Percentiles rank a stretch among this genome's conserved stretches.
phyloP scores from a whole-genome alignment of 1,140 invertebrate species.

The Antheraea pernyi region DNA sequence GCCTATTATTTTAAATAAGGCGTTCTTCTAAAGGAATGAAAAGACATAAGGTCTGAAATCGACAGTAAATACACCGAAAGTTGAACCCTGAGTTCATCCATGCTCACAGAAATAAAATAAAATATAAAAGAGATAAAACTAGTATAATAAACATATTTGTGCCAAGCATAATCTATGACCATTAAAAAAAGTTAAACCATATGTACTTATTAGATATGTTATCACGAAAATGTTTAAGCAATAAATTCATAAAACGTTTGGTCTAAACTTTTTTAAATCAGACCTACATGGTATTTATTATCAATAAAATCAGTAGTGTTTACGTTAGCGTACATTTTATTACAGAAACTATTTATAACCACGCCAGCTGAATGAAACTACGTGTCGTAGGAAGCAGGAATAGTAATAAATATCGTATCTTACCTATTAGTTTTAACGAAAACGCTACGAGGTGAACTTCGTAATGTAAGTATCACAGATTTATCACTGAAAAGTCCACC shows the following conservation, averaged over 20 bases:
- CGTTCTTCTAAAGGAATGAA: no score
- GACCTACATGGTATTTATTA: constrained; percentile 3
- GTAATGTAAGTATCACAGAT: constrained; percentile 26
- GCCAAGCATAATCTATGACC: background rate
- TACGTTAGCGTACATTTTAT: constrained; percentile 13
- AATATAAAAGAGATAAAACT: background rate
- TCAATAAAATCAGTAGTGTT: background rate
- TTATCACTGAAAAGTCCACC: constrained; percentile 61
- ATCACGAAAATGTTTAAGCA: constrained; percentile 1
- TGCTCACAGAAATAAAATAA: no score
- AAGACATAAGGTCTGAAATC: no score
- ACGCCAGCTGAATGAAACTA: constrained; percentile 39
- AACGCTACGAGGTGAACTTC: constrained; percentile 25
- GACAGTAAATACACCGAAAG: no score
- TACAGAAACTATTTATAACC: constrained; percentile 55
- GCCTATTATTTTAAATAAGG: no score
- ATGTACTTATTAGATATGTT: background rate
- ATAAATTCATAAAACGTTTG: background rate
- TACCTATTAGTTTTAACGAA: constrained; percentile 40
- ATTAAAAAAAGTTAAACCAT: background rate
- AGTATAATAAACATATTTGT: background rate
- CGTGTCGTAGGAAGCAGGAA: constrained; percentile 28
- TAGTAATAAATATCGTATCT: constrained; percentile 43
- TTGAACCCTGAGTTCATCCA: no score
- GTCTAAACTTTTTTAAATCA: background rate